Evolutionary conservation across 2,888 invertebrate genomes (phyloP).

Genomic region (Sialis lutaria): DNA sequence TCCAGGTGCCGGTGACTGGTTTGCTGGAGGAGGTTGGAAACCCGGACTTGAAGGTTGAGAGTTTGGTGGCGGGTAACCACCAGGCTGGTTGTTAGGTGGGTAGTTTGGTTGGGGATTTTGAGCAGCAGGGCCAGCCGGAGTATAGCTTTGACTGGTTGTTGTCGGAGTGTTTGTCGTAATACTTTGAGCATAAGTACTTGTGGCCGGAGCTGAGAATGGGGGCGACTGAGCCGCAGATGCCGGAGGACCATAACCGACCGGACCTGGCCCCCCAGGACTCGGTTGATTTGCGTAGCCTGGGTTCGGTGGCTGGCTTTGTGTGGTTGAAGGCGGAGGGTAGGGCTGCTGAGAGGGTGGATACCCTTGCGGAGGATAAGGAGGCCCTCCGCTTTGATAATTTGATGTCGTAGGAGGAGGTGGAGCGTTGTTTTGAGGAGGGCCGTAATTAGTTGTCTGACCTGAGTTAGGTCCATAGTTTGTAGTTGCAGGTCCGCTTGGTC

Average conservation of each 20-base stretch:
- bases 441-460: slow-evolving; percentile 19
- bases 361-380: slow-evolving; percentile 19
- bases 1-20: slow-evolving; percentile 13
- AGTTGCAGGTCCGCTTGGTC: slow-evolving; percentile 2
- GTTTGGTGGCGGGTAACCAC: slow-evolving; percentile 23
- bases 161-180: slow-evolving; percentile 32
- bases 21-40: slow-evolving; percentile 25
- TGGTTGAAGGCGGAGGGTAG: slow-evolving; percentile 35
- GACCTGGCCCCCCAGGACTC: slow-evolving; percentile 30
- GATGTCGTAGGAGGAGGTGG: slow-evolving; percentile 24
- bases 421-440: slow-evolving; percentile 9
- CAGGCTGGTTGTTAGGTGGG: slow-evolving; percentile 38
- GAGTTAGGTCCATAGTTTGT: slow-evolving; percentile 14
- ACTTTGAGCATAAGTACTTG: slow-evolving; percentile 21
- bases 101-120: slow-evolving; percentile 28
- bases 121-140: slow-evolving; percentile 33
- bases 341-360: slow-evolving; percentile 37
- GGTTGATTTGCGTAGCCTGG: slow-evolving; percentile 39
- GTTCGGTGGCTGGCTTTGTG: slow-evolving; percentile 35
- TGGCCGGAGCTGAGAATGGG: slow-evolving; percentile 37
- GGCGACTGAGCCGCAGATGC: slow-evolving; percentile 34
- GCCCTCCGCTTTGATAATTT: slow-evolving; percentile 25
- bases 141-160: slow-evolving; percentile 39
- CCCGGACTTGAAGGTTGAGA: slow-evolving; percentile 28
- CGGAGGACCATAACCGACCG: slow-evolving; percentile 42